Evolutionary conservation across 2,113 vertebrate genomes (phyloP).

Genomic region (Aptenodytes forsteri): DNA sequence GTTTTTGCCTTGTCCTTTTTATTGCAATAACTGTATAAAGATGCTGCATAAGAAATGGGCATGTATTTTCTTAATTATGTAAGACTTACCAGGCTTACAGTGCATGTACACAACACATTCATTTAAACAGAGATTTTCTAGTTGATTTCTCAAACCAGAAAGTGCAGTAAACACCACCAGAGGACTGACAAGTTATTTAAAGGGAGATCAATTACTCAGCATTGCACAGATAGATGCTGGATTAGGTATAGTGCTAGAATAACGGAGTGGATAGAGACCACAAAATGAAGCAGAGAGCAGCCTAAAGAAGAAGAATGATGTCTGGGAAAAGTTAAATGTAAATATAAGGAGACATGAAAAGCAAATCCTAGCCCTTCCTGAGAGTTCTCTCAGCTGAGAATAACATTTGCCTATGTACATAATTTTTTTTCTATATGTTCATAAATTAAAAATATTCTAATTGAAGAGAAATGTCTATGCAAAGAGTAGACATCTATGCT

Average conservation of each 20-base stretch:
- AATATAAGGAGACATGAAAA: background rate
- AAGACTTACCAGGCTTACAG: background rate
- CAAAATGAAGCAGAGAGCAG: background rate
- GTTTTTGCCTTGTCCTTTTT: background rate
- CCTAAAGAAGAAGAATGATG: background rate
- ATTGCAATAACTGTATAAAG: background rate
- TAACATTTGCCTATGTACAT: accelerated
- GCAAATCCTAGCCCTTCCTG: background rate
- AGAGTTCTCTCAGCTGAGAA: background rate
- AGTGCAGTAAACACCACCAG: background rate
- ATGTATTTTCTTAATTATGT: background rate
- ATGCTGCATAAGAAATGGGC: background rate
- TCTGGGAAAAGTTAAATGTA: background rate
- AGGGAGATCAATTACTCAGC: background rate
- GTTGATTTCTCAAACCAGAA: background rate
- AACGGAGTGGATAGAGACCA: background rate
- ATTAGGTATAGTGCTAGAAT: background rate
- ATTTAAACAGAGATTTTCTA: background rate
- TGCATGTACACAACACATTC: background rate
- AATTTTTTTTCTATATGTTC: background rate
- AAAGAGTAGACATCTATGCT: background rate
- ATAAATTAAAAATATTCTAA: background rate
- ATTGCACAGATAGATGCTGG: background rate
- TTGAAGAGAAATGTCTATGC: background rate
- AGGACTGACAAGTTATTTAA: background rate